Percentiles rank a stretch among this genome's conserved stretches.
Conservation (phyloP, 1,140 invertebrate genomes). For the Tetramorium parvispinum region DNA sequence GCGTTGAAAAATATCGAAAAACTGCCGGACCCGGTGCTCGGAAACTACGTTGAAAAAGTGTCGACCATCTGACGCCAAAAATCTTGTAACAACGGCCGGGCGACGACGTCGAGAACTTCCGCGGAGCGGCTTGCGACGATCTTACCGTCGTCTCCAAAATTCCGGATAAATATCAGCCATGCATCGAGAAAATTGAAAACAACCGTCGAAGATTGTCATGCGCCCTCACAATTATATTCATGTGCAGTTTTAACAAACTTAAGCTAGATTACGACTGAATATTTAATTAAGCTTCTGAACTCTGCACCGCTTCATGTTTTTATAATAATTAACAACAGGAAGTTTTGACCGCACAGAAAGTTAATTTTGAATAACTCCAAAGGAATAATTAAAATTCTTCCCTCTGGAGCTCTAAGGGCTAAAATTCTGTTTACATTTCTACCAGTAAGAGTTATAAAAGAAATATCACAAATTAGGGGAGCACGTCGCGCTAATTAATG, state of each 20-base stretch:
- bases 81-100: slow-evolving; percentile 36
- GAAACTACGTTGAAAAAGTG: slow-evolving; percentile 28
- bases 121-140: not conserved
- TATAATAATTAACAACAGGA: not conserved
- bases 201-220: not conserved
- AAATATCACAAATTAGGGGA: not conserved
- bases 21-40: not conserved
- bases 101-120: slow-evolving; percentile 12
- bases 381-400: not conserved
- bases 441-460: not conserved
- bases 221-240: not conserved
- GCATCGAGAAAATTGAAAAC: not conserved
- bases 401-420: not conserved
- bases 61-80: slow-evolving; percentile 47
- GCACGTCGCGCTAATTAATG: not conserved
- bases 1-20: slow-evolving; percentile 53
- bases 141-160: not conserved
- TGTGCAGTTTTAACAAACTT: not conserved
- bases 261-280: not conserved
- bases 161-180: not conserved
- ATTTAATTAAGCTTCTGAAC: not conserved
- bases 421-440: not conserved
- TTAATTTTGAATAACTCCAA: not conserved
- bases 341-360: not conserved
- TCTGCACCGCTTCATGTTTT: not conserved